Evolutionary conservation across 1,140 invertebrate genomes (phyloP).

Genomic region (Babylonia areolata): DNA sequence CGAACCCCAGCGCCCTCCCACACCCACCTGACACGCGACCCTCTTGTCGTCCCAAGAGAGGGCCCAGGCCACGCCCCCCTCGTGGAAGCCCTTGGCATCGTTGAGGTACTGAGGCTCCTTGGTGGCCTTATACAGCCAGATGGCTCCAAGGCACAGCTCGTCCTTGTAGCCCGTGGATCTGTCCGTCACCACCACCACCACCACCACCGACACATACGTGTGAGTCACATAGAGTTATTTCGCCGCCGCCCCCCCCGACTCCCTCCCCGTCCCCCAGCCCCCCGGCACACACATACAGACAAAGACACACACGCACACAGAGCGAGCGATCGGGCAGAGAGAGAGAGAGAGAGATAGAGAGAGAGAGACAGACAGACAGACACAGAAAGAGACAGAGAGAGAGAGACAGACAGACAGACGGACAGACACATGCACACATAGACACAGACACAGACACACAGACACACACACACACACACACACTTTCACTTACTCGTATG

Average conservation of each 20-base stretch:
- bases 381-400: not conserved
- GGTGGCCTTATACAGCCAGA: slow-evolving; percentile 81
- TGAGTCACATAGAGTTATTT: not conserved
- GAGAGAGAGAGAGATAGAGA: too few relatives aligned
- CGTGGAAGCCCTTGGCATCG: slow-evolving; percentile 78
- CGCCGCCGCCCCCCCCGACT: not conserved
- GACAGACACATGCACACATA: too few relatives aligned
- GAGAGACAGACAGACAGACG: too few relatives aligned
- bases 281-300: not conserved
- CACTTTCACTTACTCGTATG: too few relatives aligned
- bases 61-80: slow-evolving; percentile 49
- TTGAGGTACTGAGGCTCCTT: slow-evolving; percentile 78
- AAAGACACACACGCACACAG: not conserved
- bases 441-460: too few relatives aligned
- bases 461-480: not conserved
- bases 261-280: not conserved
- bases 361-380: too few relatives aligned
- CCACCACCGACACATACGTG: too few relatives aligned
- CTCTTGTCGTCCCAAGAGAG: slow-evolving; percentile 81
- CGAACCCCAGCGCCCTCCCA: not conserved
- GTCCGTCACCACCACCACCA: not conserved
- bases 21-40: slow-evolving; percentile 54
- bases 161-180: slow-evolving; percentile 81
- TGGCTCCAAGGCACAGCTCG: slow-evolving; percentile 80
- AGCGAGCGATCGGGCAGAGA: too few relatives aligned